Base-by-base conservation (phyloP, 2,888 invertebrate genomes). In the Harpalus rubripes region DNA sequence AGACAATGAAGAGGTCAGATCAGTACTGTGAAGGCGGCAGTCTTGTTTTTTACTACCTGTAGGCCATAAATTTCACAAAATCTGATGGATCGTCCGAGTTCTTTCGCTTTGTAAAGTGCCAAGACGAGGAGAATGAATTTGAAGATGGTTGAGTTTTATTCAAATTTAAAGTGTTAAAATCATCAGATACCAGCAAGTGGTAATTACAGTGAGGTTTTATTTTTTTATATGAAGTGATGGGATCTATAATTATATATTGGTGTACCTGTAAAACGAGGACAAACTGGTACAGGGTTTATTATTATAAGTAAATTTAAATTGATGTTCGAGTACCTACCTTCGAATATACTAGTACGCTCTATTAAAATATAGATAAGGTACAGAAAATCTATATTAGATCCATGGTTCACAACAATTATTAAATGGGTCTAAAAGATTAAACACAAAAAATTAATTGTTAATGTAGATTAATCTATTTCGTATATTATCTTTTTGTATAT, bases 1-100 rank as follows among this genome's bases (percentile, higher is more conserved):
- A 82, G 82, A 82, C 82, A 82, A 82, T 82, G 18, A 61, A 80
- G 80, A 61, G 39, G n/a, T 80, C 80, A 59, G 32, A 41, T 59
- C 80, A 10, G 41, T 80, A 80, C 61, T 80, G 80, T 63, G 80
- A 80, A 80, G 61, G 80, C 80, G 80, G 80, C 16, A 16, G 8
- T 52, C 44, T 7, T 10, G 39, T 32, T 80, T 59, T 80, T 80
- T 78, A 78, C 61, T 80, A 80, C 80, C 80, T 80, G 80, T 61
- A 18, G 80, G 61, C 59, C 80, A 80, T 80, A 80, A 80, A 80
- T 80, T 80, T 80, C n/a, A 26, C 56, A 78, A 78, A 58, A 58
- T 78, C 58, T 78, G 78, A 78, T 78, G 58, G 26, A 78, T 78
- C 32, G 52, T 7, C 18, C 15, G 41, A 16, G 41, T 76, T 76